Percentiles rank a stretch among this genome's conserved stretches.
Conservation (phyloP, 2,888 invertebrate species). For the Acanthopleura granulata region DNA sequence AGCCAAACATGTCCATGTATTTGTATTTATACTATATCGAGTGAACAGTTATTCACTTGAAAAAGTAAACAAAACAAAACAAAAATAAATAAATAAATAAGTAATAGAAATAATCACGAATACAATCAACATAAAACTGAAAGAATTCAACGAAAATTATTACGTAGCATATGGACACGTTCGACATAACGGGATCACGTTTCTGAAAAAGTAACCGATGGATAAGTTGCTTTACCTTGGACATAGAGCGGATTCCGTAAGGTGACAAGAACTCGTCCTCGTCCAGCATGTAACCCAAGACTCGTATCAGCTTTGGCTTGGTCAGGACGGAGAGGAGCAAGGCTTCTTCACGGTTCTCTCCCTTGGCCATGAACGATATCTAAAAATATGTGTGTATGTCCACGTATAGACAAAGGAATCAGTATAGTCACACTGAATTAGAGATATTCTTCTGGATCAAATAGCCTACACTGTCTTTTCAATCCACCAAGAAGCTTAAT, state of each 20-base stretch:
- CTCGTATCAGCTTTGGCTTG: slow-evolving; percentile 51
- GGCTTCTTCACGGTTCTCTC: slow-evolving; percentile 35
- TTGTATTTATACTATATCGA: no score
- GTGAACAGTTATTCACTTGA: no score
- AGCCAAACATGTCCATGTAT: no score
- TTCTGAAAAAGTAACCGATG: no score
- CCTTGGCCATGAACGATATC: slow-evolving; percentile 56
- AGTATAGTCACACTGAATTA: background rate
- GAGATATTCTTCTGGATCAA: background rate
- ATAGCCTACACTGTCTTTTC: background rate
- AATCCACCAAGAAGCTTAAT: no score
- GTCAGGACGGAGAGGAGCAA: slow-evolving; percentile 59
- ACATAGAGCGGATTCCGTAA: slow-evolving; percentile 67
- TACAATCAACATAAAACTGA: no score
- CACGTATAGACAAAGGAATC: background rate
- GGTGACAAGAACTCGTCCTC: slow-evolving; percentile 67
- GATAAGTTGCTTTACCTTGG: slow-evolving; percentile 55
- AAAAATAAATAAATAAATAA: no score
- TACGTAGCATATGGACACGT: no score
- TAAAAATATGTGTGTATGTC: slow-evolving; percentile 26
- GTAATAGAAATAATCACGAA: no score
- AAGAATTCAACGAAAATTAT: no score
- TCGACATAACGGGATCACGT: no score
- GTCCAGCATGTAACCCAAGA: slow-evolving; percentile 64
- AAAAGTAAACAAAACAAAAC: no score